Percentiles rank a stretch among this genome's conserved stretches.
Conservation (phyloP, 1,140 invertebrate species). For the Macrobrachium rosenbergii region DNA sequence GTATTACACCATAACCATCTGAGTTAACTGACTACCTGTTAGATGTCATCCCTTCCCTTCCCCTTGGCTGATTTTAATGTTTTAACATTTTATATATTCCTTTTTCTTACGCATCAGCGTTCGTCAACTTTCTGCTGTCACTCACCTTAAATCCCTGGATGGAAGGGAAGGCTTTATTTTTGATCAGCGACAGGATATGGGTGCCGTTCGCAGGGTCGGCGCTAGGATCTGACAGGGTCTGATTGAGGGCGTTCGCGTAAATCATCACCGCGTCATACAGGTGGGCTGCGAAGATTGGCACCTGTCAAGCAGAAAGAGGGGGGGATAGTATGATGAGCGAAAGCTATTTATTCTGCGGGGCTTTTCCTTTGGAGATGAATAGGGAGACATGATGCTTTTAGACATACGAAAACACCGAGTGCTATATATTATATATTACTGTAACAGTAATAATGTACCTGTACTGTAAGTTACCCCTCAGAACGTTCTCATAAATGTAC, state of each 20-base stretch:
- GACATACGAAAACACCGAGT: too few species aligned
- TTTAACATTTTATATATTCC: background rate
- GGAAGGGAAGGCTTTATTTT: constrained; percentile 82
- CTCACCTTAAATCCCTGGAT: constrained; percentile 83
- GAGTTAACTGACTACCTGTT: too few species aligned
- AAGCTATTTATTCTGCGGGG: background rate
- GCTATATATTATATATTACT: too few species aligned
- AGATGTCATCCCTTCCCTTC: too few species aligned
- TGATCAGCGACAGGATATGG: constrained; percentile 78
- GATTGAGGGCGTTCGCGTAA: constrained; percentile 84
- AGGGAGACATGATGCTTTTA: background rate
- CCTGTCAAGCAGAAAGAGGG: constrained; percentile 71
- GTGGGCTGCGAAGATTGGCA: constrained; percentile 87
- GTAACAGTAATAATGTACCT: too few species aligned
- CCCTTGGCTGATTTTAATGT: too few species aligned
- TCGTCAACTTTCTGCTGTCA: constrained; percentile 67
- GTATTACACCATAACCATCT: too few species aligned
- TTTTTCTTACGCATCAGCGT: background rate
- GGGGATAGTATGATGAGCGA: background rate
- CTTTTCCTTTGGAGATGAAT: background rate
- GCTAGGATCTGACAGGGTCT: constrained; percentile 76
- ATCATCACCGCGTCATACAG: constrained; percentile 90
- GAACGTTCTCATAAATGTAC: too few species aligned
- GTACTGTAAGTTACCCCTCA: too few species aligned
- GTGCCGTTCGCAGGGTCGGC: constrained; percentile 81